Conservation (phyloP, 2,797 vertebrate species). For the Coregonus suidteri region DNA sequence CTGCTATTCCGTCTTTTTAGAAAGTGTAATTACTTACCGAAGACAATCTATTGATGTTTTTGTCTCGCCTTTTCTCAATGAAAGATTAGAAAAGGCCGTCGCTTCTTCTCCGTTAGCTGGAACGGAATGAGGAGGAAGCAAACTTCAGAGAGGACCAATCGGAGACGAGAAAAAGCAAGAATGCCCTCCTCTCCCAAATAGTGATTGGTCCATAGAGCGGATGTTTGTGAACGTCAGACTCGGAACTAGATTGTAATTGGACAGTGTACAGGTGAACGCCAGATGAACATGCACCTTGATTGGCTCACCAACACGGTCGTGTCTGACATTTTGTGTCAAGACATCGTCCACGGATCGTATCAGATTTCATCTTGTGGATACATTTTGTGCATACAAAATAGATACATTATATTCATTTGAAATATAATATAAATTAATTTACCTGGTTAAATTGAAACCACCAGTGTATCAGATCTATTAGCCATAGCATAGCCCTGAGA, state of each 20-base stretch:
- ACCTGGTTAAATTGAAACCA: no score
- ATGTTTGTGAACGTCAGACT: conserved; percentile 31
- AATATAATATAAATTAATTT: background rate
- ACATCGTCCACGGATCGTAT: conserved; percentile 27
- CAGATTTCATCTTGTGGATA: conserved; percentile 71
- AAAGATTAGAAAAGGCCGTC: conserved; percentile 51
- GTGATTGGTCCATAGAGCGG: conserved; percentile 58
- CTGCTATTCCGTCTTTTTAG: background rate
- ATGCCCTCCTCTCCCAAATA: conserved; percentile 37
- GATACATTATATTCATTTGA: background rate
- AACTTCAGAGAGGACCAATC: conserved; percentile 58
- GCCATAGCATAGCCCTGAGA: no score
- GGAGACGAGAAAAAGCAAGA: accelerated
- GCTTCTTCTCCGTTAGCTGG: conserved; percentile 67
- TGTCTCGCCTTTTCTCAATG: conserved; percentile 51
- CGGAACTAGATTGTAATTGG: conserved; percentile 58
- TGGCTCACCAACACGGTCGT: conserved; percentile 45
- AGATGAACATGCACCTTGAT: conserved; percentile 39
- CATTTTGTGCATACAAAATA: conserved; percentile 5
- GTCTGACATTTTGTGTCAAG: conserved; percentile 72
- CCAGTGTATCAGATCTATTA: no score
- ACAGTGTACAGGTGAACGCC: conserved; percentile 49
- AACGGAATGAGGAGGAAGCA: conserved; percentile 10
- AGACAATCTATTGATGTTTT: conserved; percentile 24
- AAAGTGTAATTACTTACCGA: conserved; percentile 54